A percentile compares a stretch with the other conserved stretches of the same genome.
Evolutionary conservation across 2,888 invertebrate genomes (phyloP).

Genomic region (Heliconius sara): DNA sequence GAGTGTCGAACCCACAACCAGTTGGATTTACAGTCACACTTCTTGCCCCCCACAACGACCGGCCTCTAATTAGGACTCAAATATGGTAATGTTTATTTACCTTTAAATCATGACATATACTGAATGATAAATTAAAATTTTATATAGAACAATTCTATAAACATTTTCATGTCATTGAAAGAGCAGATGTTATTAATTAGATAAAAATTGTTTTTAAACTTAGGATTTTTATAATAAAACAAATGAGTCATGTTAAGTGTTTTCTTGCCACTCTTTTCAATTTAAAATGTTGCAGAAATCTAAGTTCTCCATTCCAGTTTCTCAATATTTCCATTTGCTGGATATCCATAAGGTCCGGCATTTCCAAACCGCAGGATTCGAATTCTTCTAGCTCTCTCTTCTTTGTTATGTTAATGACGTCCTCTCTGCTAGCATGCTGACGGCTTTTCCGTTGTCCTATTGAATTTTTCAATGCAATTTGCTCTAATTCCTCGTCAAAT

Average conservation of each 20-base stretch:
- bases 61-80: not conserved
- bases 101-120: not conserved
- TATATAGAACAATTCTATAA: not conserved
- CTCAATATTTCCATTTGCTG: slow-evolving; percentile 84
- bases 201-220: not conserved
- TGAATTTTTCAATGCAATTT: slow-evolving; percentile 90
- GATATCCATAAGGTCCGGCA: slow-evolving; percentile 87
- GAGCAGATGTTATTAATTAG: not conserved
- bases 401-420: slow-evolving; percentile 89
- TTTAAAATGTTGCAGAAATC: slow-evolving; percentile 87
- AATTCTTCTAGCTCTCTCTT: slow-evolving; percentile 90
- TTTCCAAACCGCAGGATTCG: slow-evolving; percentile 90
- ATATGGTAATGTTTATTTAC: no score
- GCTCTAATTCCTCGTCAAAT: slow-evolving; percentile 91
- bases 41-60: no score
- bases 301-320: slow-evolving; percentile 88
- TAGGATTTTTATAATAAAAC: not conserved
- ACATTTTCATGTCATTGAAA: not conserved
- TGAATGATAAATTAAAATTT: not conserved
- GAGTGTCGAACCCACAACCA: no score
- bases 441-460: slow-evolving; percentile 89
- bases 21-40: no score
- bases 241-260: slow-evolving; percentile 48
- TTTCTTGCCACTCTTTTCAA: slow-evolving; percentile 83
- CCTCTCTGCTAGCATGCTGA: slow-evolving; percentile 92